Conservation (phyloP, 2,797 vertebrate species). For the Molossus alvarezi region DNA sequence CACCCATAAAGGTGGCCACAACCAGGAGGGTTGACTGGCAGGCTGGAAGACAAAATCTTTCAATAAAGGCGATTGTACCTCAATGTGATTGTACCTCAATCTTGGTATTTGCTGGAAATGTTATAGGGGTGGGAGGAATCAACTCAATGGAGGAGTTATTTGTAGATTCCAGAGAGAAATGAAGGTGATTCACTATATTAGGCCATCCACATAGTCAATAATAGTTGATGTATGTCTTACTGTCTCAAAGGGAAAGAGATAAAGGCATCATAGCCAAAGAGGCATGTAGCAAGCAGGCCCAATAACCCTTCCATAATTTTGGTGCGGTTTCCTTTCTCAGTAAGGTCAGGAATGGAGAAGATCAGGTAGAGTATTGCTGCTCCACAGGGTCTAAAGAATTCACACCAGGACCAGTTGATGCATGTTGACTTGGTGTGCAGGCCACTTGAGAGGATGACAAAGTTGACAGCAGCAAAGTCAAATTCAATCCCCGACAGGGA, state of each 20-base stretch:
- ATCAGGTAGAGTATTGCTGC: constrained; percentile 83
- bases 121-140: background rate
- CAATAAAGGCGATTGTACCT: constrained; percentile 55
- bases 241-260: constrained; percentile 76
- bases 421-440: constrained; percentile 90
- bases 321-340: constrained; percentile 16
- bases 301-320: constrained; percentile 75
- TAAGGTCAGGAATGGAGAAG: constrained; percentile 84
- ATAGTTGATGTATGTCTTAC: constrained; percentile 74
- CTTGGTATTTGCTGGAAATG: constrained; percentile 19
- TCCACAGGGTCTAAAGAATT: constrained; percentile 87
- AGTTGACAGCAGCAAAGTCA: constrained; percentile 90
- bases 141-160: constrained; percentile 28
- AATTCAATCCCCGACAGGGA: constrained; percentile 90
- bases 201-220: constrained; percentile 70
- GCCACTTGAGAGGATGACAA: constrained; percentile 91
- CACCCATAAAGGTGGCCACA: constrained; percentile 14
- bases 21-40: constrained; percentile 56
- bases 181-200: background rate
- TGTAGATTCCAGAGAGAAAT: constrained; percentile 37
- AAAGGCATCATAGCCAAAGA: constrained; percentile 88
- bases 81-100: background rate
- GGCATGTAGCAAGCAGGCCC: constrained; percentile 75
- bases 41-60: constrained; percentile 73
- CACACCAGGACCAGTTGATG: constrained; percentile 93